Evolutionary conservation across 2,797 vertebrate genomes (phyloP), one percentile per base, ranked within the genome.

Genomic region (Limnodromus scolopaceus): DNA sequence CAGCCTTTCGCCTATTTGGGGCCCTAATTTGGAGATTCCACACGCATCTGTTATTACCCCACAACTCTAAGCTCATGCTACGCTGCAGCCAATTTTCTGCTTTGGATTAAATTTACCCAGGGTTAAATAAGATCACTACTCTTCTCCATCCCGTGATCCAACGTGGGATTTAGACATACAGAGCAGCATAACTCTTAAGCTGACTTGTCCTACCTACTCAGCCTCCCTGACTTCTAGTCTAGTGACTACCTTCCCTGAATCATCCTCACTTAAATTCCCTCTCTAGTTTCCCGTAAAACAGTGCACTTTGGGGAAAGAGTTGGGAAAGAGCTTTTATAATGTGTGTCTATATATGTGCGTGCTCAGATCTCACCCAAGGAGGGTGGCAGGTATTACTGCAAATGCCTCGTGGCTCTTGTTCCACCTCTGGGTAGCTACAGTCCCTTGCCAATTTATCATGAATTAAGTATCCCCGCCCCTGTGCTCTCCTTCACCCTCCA

Each of bases 21-120:
- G 61, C 71, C 87, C 49, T 80, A 16, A 34, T 71, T 36, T 65
- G 82, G 48, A 70, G 81, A 81, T 65, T 94, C 87, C 87, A 61
- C 38, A 36, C 3, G 2, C 89, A 71, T 91, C 87, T 95, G 87
- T 64, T 66, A n/a, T 60, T 84, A 78, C 19, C 87, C 92, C 41
- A 46, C 71, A 65, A 43, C 58, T 68, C 41, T 20, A 14, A 60
- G 27, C 69, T 87, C 22, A 4, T 32, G 72, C 0, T 17, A 4
- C 12, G 54, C 70, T 51, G 41, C 18, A 64, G 89, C 89, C 94
- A 95, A 24, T 24, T 76, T 69, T 95, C 79, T 93, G 92, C n/a
- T 92, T 64, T 41, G 76, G 61, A 93, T 94, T 92, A 60, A 60
- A 55, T 60, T 89, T 80, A 19, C 10, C 49, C 22, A n/a, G 60